Evolutionary conservation across 2,113 vertebrate genomes (phyloP).

Genomic region (Sprattus sprattus): DNA sequence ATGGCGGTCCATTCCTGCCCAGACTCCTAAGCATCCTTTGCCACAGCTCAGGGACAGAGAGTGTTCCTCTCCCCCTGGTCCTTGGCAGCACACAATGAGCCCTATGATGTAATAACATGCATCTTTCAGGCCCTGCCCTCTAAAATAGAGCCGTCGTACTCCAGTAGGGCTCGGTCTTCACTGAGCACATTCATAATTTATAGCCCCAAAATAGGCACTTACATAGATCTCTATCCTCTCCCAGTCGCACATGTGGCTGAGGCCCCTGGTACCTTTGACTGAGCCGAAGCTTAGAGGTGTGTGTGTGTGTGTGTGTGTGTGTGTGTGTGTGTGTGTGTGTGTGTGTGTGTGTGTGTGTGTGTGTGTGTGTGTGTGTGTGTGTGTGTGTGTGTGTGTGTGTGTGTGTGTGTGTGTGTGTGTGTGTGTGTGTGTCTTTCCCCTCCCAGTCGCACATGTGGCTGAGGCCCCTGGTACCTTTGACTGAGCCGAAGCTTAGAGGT

Average conservation of each 20-base stretch:
- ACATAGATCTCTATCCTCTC: background rate
- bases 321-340: too few relatives aligned
- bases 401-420: too few relatives aligned
- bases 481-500: background rate
- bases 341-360: too few relatives aligned
- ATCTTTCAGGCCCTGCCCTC: background rate
- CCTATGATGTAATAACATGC: background rate
- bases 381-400: too few relatives aligned
- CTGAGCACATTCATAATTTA: conserved; percentile 25
- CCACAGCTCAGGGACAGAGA: background rate
- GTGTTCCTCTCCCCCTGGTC: background rate
- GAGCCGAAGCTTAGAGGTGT: too few relatives aligned
- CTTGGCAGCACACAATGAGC: background rate
- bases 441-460: background rate
- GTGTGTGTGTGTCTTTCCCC: too few relatives aligned
- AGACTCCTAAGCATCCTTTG: background rate
- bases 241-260: background rate
- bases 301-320: too few relatives aligned
- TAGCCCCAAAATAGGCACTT: conserved; percentile 6
- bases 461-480: background rate
- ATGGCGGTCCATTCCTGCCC: background rate
- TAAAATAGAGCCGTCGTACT: background rate
- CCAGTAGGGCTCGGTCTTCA: background rate
- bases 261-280: too few relatives aligned
- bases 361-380: too few relatives aligned